These are phyloP conservation scores for Acleris sparsana DNA, from an alignment of 2,888 invertebrate species.

Conservation along the genomic window DNA sequence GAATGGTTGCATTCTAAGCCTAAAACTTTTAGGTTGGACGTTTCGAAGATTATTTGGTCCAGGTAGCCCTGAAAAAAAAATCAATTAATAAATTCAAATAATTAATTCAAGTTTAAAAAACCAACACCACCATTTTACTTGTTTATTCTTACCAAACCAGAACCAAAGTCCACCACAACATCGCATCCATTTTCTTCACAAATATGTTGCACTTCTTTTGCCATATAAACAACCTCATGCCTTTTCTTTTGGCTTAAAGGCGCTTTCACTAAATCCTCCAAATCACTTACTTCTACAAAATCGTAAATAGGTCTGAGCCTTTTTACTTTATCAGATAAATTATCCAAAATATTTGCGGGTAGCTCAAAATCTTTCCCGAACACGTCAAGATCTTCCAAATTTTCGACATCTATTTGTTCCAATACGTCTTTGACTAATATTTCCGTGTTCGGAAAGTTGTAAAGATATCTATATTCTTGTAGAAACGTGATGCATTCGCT, in stretches of 20 bases:
- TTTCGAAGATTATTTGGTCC: constrained; percentile 85
- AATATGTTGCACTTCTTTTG: constrained; percentile 78
- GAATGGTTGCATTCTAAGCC: constrained; percentile 86
- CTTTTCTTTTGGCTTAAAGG: constrained; percentile 85
- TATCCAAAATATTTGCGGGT: constrained; percentile 48
- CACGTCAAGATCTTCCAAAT: constrained; percentile 47
- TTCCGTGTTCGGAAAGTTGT: constrained; percentile 86
- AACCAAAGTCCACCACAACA: constrained; percentile 88
- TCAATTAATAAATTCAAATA: no score
- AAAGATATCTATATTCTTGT: constrained; percentile 84
- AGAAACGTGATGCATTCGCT: constrained; percentile 82
- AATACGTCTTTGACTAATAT: constrained; percentile 83
- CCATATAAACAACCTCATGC: constrained; percentile 87
- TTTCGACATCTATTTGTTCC: constrained; percentile 76
- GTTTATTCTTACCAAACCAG: constrained; percentile 85
- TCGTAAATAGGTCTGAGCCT: constrained; percentile 48
- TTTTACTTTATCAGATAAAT: constrained; percentile 53
- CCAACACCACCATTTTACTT: not conserved
- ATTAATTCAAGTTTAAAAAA: not conserved
- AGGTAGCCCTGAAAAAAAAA: constrained; percentile 86
- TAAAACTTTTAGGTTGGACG: constrained; percentile 84
- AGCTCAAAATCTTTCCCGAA: constrained; percentile 49
- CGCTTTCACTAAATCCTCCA: constrained; percentile 51
- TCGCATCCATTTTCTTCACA: constrained; percentile 75
- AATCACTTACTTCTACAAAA: constrained; percentile 41